phyloP scores from a whole-genome alignment of 2,113 vertebrate species.

The Gopherus flavomarginatus region DNA sequence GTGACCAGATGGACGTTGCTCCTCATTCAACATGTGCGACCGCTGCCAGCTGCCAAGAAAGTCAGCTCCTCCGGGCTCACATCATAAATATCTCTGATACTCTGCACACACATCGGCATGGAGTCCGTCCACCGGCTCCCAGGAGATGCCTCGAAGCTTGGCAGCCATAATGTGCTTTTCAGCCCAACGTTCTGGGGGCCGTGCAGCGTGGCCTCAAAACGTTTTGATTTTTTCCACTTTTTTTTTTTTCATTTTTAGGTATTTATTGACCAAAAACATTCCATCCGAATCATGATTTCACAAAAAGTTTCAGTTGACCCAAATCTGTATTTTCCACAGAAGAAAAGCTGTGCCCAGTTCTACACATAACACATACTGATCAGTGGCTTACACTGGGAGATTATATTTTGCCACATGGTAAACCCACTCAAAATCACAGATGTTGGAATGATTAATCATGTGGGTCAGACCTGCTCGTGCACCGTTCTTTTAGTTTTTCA shows the following conservation, averaged over 20 bases:
- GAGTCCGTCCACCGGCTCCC: background rate
- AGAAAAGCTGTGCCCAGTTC: background rate
- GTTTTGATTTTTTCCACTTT: background rate
- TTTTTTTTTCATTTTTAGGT: too few species aligned
- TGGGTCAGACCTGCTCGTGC: background rate
- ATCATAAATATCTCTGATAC: background rate
- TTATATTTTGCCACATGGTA: background rate
- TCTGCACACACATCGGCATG: background rate
- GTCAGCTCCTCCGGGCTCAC: background rate
- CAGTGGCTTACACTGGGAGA: background rate
- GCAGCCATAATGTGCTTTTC: background rate
- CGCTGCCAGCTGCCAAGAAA: background rate
- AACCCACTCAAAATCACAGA: background rate
- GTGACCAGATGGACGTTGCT: background rate
- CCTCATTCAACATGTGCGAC: background rate
- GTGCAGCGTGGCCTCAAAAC: too few species aligned
- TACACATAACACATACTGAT: background rate
- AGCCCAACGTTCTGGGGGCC: background rate
- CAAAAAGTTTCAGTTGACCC: too few species aligned
- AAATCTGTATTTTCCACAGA: background rate
- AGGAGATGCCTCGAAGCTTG: background rate
- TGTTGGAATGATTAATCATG: background rate
- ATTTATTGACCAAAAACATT: too few species aligned
- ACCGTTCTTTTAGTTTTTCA: background rate
- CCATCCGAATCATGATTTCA: too few species aligned